Conservation (phyloP, 2,888 invertebrate species). For the Ariolimax columbianus region DNA sequence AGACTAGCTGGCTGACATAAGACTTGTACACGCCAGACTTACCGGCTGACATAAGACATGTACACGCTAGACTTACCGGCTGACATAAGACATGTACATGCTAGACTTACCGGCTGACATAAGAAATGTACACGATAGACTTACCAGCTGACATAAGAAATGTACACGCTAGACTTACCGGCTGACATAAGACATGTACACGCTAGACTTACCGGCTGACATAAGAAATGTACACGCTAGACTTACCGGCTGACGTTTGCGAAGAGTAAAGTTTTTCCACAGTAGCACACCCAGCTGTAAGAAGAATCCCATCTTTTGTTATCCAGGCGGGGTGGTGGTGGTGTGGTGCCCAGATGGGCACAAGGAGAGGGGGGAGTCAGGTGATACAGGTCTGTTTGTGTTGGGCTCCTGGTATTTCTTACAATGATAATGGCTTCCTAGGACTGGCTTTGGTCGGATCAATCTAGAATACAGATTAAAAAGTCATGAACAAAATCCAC, state of each 20-base stretch:
- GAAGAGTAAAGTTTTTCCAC: slow-evolving; percentile 79
- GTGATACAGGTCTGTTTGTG: not conserved
- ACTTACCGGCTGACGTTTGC: slow-evolving; percentile 78
- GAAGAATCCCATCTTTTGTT: slow-evolving; percentile 70
- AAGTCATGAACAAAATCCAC: not conserved
- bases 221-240: not conserved
- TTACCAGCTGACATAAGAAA: too few relatives aligned
- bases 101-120: too few relatives aligned
- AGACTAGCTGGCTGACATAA: too few relatives aligned
- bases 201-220: too few relatives aligned
- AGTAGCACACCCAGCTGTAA: slow-evolving; percentile 77
- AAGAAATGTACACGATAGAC: too few relatives aligned
- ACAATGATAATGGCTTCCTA: not conserved
- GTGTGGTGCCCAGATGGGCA: not conserved
- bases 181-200: too few relatives aligned
- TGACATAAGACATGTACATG: too few relatives aligned
- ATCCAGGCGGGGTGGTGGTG: not conserved
- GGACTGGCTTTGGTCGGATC: not conserved
- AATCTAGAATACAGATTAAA: not conserved
- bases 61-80: too few relatives aligned
- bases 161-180: too few relatives aligned
- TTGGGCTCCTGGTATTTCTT: not conserved
- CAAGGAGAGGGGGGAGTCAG: not conserved
- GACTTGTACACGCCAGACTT: too few relatives aligned
- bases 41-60: too few relatives aligned